phyloP scores from a whole-genome alignment of 2,888 invertebrate species.

The Cheiracanthium punctorium region DNA sequence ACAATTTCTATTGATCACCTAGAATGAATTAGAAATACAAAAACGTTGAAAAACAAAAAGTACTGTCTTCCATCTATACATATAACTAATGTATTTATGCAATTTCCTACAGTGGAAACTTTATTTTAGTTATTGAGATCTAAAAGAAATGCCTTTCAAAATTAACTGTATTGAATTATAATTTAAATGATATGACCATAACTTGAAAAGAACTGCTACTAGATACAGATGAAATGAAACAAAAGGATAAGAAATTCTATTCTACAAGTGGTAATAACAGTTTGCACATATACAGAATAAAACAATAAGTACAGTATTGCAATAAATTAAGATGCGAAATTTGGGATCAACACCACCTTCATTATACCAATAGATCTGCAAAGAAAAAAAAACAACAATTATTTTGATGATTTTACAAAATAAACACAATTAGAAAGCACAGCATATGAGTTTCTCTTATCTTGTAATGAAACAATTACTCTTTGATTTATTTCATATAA shows the following conservation, averaged over 20 bases:
- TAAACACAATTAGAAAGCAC: too few relatives aligned
- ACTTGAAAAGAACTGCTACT: not conserved
- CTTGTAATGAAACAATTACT: too few relatives aligned
- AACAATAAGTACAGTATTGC: constrained; percentile 58
- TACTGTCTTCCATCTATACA: too few relatives aligned
- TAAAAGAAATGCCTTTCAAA: not conserved
- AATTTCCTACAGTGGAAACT: not conserved
- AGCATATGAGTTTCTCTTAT: too few relatives aligned
- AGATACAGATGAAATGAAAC: not conserved
- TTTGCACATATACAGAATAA: constrained; percentile 65
- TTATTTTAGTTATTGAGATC: not conserved
- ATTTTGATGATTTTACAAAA: too few relatives aligned
- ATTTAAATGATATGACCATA: not conserved
- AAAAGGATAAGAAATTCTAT: not conserved
- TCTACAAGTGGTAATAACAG: constrained; percentile 45
- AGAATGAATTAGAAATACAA: not conserved
- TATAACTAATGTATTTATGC: not conserved
- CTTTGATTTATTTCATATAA: not conserved
- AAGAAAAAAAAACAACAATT: too few relatives aligned
- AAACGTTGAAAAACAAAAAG: too few relatives aligned
- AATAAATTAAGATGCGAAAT: constrained; percentile 64
- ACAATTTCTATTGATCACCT: not conserved
- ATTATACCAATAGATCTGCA: constrained; percentile 66
- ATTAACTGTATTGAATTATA: not conserved
- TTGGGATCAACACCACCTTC: constrained; percentile 67